Conservation (phyloP, 2,888 invertebrate species). For the Chrysolina oricalcia region DNA sequence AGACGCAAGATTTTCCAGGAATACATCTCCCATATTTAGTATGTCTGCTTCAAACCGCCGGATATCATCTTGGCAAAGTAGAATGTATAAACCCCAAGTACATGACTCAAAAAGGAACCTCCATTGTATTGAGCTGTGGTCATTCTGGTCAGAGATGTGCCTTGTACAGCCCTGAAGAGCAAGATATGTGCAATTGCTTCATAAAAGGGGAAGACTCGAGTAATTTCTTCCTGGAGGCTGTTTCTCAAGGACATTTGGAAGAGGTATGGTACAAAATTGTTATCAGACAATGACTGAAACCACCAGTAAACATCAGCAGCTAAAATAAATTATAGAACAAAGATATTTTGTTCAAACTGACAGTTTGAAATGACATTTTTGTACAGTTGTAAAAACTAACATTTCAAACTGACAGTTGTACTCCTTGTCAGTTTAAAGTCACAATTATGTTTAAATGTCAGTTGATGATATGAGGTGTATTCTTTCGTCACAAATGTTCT, state of each 20-base stretch:
- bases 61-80: conserved; percentile 32
- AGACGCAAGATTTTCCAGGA: not conserved
- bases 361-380: no score
- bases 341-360: no score
- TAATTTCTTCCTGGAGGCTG: conserved; percentile 31
- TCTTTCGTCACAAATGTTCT: no score
- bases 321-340: no score
- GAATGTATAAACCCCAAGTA: conserved; percentile 29
- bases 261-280: not conserved
- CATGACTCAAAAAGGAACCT: conserved; percentile 22
- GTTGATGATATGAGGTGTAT: no score
- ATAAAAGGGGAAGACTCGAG: conserved; percentile 21
- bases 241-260: conserved; percentile 18
- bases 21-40: conserved; percentile 31
- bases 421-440: no score
- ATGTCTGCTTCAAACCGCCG: conserved; percentile 31
- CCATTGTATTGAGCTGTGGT: conserved; percentile 32
- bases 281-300: not conserved
- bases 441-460: no score
- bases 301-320: no score
- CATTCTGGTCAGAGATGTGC: conserved; percentile 36
- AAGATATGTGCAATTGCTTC: conserved; percentile 32
- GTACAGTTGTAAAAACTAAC: no score
- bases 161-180: conserved; percentile 27
- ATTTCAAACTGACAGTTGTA: no score